Evolutionary conservation across 2,113 vertebrate genomes (phyloP), one percentile per base, ranked within the genome.

Genomic region (Phodopus roborovskii): DNA sequence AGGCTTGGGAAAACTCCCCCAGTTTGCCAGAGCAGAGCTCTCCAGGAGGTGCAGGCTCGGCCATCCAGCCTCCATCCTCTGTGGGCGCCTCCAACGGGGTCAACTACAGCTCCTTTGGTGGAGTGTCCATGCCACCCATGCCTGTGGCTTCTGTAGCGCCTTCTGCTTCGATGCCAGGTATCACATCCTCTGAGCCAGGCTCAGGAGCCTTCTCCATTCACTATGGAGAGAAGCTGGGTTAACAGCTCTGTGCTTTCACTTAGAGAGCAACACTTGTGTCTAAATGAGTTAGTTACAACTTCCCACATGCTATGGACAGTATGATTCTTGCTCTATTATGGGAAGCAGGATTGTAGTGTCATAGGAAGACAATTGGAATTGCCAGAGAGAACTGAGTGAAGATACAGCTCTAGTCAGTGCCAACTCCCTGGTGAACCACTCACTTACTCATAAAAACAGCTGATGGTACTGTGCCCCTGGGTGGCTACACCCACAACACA

Each of bases 1-100:
- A 99, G 96, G 99, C 99, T 0, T 99, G 99, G 99, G 99, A 99
- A 97, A 99, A 99, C 98, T 99, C 99, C 0, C 99, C 99, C 96
- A 99, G 99, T 86, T 98, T 99, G 90, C 99, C 99, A 0, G 99
- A 99, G 98, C 99, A 99, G 98, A 99, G 98, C 94, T 99, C 99
- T 75, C 99, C 99, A 0, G 99, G 99, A 1, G 99, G 98, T 0
- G 97, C 98, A 0, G 98, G 98, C 75, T 99, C 99, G 0, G 99
- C 99, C 66, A 98, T 98, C 94, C 99, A 99, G 98, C 99, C 99
- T 73, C 98, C 99, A 50, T 99, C 99, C 98, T 99, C 99, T 0
- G 99, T 98, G 39, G 99, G 99, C 56, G 99, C 99, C 75, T 99
- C 99, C 98, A 99, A 96, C 0, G 99, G 99, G 2, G 99, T 99